Conservation (phyloP, 2,797 vertebrate species). For the Xenentodon cancila region DNA sequence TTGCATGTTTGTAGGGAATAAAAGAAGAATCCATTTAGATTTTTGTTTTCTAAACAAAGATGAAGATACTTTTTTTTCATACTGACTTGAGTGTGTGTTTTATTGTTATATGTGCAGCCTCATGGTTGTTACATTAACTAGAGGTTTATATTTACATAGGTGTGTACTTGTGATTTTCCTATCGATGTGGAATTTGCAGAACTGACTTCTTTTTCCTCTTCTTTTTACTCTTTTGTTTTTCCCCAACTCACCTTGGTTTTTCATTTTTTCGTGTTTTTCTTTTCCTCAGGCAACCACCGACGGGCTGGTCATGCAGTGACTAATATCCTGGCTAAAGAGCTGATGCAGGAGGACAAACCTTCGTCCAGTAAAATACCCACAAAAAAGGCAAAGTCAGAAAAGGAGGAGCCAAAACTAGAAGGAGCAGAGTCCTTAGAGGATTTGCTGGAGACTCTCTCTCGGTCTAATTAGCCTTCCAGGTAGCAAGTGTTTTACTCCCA, state of each 20-base stretch:
- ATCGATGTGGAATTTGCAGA: conserved; percentile 13
- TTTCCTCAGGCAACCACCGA: conserved; percentile 84
- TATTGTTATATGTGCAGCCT: too few relatives aligned
- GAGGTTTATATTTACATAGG: not conserved
- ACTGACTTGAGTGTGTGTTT: too few relatives aligned
- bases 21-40: too few relatives aligned
- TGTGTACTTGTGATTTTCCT: too few relatives aligned
- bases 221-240: not conserved
- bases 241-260: conserved; percentile 23
- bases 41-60: too few relatives aligned
- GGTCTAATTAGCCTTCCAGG: conserved; percentile 69
- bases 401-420: conserved; percentile 57
- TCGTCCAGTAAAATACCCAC: conserved; percentile 41
- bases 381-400: conserved; percentile 50
- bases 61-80: too few relatives aligned
- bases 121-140: not conserved
- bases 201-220: not conserved
- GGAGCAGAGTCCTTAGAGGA: conserved; percentile 78
- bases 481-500: not conserved
- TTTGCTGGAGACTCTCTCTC: conserved; percentile 68
- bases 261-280: too few relatives aligned
- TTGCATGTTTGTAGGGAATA: too few relatives aligned
- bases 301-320: conserved; percentile 89
- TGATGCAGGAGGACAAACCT: conserved; percentile 84
- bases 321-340: conserved; percentile 88